Base-by-base conservation (phyloP, 2,888 invertebrate species). In the Caenorhabditis drosophilae region DNA sequence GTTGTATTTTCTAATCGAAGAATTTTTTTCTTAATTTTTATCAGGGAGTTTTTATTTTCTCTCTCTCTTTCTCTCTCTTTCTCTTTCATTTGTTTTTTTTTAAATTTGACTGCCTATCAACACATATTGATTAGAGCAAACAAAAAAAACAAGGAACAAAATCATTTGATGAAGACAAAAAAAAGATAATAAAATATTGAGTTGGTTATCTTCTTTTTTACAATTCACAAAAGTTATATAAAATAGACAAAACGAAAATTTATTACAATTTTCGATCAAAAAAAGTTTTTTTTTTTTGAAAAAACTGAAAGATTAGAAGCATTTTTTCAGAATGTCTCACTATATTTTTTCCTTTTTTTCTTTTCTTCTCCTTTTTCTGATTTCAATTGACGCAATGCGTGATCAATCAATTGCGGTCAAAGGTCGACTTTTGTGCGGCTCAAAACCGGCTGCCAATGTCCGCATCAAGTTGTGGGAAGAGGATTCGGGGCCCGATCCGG, bases 401-500 rank as follows among this genome's bases (percentile, higher is more conserved):
- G 68, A 68, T 45, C 67, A 67, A 45, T 67, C 67, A 16, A 67
- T 67, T 26, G 69, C 69, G 11, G 71, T 73, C 26, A 62, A 73
- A 63, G 77, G 67, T 41, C 59, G 67, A n/a, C 58, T 77, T 9
- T 12, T 77, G n/a, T 77, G 77, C 40, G 77, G 77, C 2, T 27
- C 27, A 16, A 68, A 73, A 34, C 69, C 74, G n/a, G 73, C 75
- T 4, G 48, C 53, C 41, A 67, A 75, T 31, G 75, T 75, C 7
- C 54, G 77, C 22, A 67, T 77, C 40, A 77, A 77, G 70, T 59
- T 77, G 47, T 77, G 77, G 77, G 77, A 77, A 44, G 77, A 75
- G 49, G 77, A 77, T 42, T 51, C 57, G 38, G 75, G 75, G 23
- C 73, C 73, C 25, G 75, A 75, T 40, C 73, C 74, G 27, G 77